A percentile compares a stretch with the other conserved stretches of the same genome.
phyloP scores from a whole-genome alignment of 2,113 vertebrate genomes.

The Channa argus region DNA sequence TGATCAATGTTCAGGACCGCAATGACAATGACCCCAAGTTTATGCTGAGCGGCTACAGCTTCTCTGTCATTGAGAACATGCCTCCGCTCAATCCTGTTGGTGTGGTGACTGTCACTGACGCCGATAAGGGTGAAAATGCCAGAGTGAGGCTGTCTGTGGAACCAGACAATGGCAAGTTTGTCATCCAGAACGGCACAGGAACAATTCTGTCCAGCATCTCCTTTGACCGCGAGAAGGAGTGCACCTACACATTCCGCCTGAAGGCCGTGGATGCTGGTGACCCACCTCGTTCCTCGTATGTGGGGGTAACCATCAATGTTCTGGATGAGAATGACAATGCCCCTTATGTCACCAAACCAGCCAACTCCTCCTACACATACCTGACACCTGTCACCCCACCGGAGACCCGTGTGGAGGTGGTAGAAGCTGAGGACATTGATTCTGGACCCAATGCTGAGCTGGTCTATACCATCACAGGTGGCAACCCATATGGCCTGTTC shows the following conservation, averaged over 20 bases:
- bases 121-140: conserved; percentile 94
- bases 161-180: conserved; percentile 95
- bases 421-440: conserved; percentile 95
- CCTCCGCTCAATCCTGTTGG: conserved; percentile 93
- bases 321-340: conserved; percentile 97
- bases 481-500: conserved; percentile 95
- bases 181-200: conserved; percentile 96
- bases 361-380: conserved; percentile 93
- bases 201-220: conserved; percentile 97
- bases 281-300: conserved; percentile 93
- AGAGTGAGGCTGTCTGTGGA: conserved; percentile 90
- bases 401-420: conserved; percentile 90
- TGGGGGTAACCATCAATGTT: conserved; percentile 96
- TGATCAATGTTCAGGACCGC: conserved; percentile 91
- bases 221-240: conserved; percentile 96
- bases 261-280: conserved; percentile 93
- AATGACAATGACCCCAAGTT: conserved; percentile 99
- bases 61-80: conserved; percentile 97
- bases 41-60: conserved; percentile 96
- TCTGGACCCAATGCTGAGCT: conserved; percentile 91
- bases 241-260: conserved; percentile 95
- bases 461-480: conserved; percentile 90
- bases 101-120: conserved; percentile 95
- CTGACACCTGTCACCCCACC: conserved; percentile 87
- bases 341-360: conserved; percentile 93